Conservation (phyloP, 2,113 vertebrate genomes). For the Syngnathus scovelli region DNA sequence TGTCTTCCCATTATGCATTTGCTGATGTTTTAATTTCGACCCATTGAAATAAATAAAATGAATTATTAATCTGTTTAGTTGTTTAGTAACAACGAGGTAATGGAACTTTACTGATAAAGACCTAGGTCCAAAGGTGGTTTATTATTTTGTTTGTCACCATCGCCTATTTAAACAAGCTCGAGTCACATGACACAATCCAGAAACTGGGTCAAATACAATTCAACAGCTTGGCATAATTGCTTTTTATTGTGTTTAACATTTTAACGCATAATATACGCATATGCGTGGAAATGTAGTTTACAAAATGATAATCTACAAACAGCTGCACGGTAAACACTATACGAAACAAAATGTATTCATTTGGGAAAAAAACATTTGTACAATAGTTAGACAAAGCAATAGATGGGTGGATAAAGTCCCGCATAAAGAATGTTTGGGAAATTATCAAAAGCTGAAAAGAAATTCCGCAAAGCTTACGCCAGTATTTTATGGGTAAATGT, state of each 20-base stretch:
- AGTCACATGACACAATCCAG: neutral
- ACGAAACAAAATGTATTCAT: neutral
- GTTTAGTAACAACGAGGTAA: constrained; percentile 24
- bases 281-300: neutral
- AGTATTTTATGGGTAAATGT: constrained; percentile 18
- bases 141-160: neutral
- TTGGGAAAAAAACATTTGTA: neutral
- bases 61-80: neutral
- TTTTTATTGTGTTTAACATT: neutral
- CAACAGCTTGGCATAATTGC: neutral
- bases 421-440: neutral
- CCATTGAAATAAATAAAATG: neutral
- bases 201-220: neutral
- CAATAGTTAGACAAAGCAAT: neutral
- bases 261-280: neutral
- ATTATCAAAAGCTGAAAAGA: constrained; percentile 1
- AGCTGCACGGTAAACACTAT: neutral
- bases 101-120: neutral
- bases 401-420: neutral
- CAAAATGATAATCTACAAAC: neutral
- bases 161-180: too few species aligned
- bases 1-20: too few species aligned
- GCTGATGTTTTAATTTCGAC: too few species aligned
- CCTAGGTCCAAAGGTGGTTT: constrained; percentile 15
- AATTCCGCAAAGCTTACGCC: neutral